These are phyloP conservation scores for Cerastoderma edule DNA, from an alignment of 2,888 invertebrate species.

Conservation along the genomic window DNA sequence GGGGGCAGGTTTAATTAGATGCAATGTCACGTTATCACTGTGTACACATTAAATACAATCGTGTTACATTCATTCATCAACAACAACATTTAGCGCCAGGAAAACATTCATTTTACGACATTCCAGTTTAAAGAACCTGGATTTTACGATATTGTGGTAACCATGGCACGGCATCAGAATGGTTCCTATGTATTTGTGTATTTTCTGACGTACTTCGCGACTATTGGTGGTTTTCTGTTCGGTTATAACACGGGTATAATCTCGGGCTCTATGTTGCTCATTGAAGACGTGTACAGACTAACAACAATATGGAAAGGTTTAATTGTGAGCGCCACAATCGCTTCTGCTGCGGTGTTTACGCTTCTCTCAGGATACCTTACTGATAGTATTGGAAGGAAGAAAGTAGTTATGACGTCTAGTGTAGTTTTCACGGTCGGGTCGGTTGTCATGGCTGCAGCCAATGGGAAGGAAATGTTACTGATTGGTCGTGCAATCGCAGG, in stretches of 20 bases:
- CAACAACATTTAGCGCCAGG: too few species aligned
- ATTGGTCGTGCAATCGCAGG: constrained; percentile 84
- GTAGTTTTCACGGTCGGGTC: constrained; percentile 85
- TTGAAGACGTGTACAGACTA: constrained; percentile 83
- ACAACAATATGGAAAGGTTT: constrained; percentile 84
- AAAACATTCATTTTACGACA: too few species aligned
- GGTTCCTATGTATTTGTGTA: constrained; percentile 70
- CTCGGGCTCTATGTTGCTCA: constrained; percentile 85
- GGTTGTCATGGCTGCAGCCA: constrained; percentile 83
- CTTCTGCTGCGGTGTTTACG: constrained; percentile 84
- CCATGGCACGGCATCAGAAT: constrained; percentile 33
- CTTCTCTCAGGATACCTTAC: constrained; percentile 84
- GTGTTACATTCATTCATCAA: too few species aligned
- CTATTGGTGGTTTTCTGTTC: constrained; percentile 85
- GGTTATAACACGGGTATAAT: constrained; percentile 85
- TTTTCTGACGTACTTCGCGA: constrained; percentile 78
- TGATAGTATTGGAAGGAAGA: constrained; percentile 85
- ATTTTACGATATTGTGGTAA: too few species aligned
- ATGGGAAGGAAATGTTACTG: constrained; percentile 80
- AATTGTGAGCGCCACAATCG: constrained; percentile 85
- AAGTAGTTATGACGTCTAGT: constrained; percentile 84
- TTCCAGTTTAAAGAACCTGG: too few species aligned
- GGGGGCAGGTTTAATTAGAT: too few species aligned
- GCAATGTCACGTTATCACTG: too few species aligned
- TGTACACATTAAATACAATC: too few species aligned